Base-by-base conservation (phyloP, 2,888 invertebrate genomes). In the Synanthedon myopaeformis region DNA sequence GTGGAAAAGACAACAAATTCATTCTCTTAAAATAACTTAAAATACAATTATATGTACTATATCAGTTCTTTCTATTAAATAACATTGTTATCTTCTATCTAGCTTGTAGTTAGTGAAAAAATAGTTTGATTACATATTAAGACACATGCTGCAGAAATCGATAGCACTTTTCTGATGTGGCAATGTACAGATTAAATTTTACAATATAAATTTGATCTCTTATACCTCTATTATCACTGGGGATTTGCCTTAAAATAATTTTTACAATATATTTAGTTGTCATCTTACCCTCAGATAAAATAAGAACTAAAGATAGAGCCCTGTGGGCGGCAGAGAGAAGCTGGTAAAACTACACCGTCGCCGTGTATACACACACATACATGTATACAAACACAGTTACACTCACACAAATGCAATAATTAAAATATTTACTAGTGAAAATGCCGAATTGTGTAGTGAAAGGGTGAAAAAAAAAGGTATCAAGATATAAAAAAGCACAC, bases 191-290 rank as follows among this genome's bases (percentile, higher is more conserved):
- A 66, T 59, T 60, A 57, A 65, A 67, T 35, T 72, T 70, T 74
- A 74, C 68, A 70, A 23, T 12, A 70, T 70, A 71, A 72, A 69
- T 67, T 71, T 69, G 75, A 80, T 76, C 68, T 65, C 85, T 85
- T 87, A 35, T 35, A 87, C 67, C 64, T 67, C 86, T 87, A 87
- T 71, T 87, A 87, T 87, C 87, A 87, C 87, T 83, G 79, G 84
- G 82, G 76, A 80, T 84, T 81, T 69, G 65, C 61, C 73, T 76
- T 81, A 73, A 65, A 63, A 50, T 52, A 54, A 45, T 53, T 67
- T 74, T 67, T 76, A 75, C 74, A 78, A 61, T 64, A 69, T 65
- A 67, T 60, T 63, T 10, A 62, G 52, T 23, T 23, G 35, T 49
- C 13, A 56, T 66, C 49, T 41, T 23, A 23, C 23, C 23, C 5